Percentiles rank a stretch among this genome's conserved stretches.
These are phyloP conservation scores for Xenopus borealis DNA, from an alignment of 2,113 vertebrate genomes.

Conservation along the genomic window DNA sequence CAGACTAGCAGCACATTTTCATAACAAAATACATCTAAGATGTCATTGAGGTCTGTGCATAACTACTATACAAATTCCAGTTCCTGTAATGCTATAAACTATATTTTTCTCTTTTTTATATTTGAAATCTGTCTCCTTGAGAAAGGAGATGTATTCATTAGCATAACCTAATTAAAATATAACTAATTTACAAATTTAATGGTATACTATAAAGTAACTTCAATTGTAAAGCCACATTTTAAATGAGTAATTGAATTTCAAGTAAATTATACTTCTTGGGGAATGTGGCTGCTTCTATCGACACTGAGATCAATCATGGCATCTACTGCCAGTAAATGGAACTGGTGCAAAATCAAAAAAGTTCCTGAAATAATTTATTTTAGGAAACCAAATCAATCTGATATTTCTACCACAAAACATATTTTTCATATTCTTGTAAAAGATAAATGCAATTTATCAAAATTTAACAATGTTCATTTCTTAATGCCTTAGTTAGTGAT, in stretches of 20 bases:
- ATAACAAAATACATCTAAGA: too few relatives aligned
- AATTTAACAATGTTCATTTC: too few relatives aligned
- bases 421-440: too few relatives aligned
- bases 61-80: too few relatives aligned
- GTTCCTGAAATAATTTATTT: slow-evolving; percentile 19
- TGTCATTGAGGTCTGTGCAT: too few relatives aligned
- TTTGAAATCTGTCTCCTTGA: slow-evolving; percentile 26
- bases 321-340: slow-evolving; percentile 16
- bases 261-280: slow-evolving; percentile 31
- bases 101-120: neutral
- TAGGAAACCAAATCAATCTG: neutral
- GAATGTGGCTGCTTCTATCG: slow-evolving; percentile 28
- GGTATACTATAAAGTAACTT: slow-evolving; percentile 24
- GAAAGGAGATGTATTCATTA: slow-evolving; percentile 34
- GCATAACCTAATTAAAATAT: slow-evolving; percentile 37
- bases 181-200: slow-evolving; percentile 30
- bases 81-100: too few relatives aligned
- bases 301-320: slow-evolving; percentile 32
- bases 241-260: slow-evolving; percentile 39
- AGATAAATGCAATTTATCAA: too few relatives aligned
- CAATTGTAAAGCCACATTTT: slow-evolving; percentile 24
- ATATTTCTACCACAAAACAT: too few relatives aligned
- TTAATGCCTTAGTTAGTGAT: too few relatives aligned
- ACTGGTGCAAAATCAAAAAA: neutral
- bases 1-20: too few relatives aligned